A percentile compares a stretch with the other conserved stretches of the same genome.
Conservation (phyloP, 2,797 vertebrate species). For the Sphenopsis melanotis region DNA sequence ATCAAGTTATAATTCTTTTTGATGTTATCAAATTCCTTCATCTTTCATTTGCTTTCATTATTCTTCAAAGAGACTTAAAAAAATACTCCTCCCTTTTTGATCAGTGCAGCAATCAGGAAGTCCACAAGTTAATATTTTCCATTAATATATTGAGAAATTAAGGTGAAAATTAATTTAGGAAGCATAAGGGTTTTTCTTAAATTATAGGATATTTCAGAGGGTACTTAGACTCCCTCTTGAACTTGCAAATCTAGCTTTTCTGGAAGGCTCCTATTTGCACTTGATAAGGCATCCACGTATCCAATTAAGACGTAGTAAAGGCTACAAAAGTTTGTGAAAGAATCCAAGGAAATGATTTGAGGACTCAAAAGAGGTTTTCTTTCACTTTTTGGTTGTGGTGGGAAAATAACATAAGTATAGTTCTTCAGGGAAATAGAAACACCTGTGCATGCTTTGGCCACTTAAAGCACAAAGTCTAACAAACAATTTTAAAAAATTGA, state of each 20-base stretch:
- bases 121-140: background rate
- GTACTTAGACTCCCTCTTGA: background rate
- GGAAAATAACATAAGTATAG: background rate
- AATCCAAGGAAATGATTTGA: background rate
- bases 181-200: background rate
- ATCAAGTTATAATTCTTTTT: conserved; percentile 6
- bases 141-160: background rate
- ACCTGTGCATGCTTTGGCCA: rapidly evolving
- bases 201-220: background rate
- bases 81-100: conserved; percentile 18
- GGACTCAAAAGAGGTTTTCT: background rate
- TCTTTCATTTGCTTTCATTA: conserved; percentile 37
- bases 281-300: background rate
- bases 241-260: background rate
- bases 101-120: background rate
- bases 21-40: background rate
- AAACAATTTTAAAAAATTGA: too few species aligned
- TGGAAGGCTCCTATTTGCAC: background rate
- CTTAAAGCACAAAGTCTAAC: background rate
- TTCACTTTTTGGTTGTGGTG: background rate
- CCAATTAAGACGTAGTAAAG: background rate
- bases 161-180: background rate
- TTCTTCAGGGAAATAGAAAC: background rate
- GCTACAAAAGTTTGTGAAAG: background rate
- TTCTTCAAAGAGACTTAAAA: conserved; percentile 27